phyloP scores from a whole-genome alignment of 2,888 invertebrate genomes.

The Eupeodes luniger region DNA sequence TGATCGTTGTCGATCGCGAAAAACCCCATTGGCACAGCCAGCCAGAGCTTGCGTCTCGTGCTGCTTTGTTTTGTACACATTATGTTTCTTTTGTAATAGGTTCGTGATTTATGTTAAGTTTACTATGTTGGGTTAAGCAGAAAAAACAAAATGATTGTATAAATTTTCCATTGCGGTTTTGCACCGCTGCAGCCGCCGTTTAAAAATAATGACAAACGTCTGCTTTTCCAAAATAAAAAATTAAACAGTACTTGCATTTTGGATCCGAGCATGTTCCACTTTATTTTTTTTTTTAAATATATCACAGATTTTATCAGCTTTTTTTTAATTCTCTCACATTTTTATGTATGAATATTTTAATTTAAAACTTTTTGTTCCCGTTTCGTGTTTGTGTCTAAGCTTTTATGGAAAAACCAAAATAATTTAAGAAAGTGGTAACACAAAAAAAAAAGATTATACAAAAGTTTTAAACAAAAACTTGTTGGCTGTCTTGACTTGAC shows the following conservation, averaged over 20 bases:
- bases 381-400: constrained; percentile 48
- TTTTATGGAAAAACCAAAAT: constrained; percentile 65
- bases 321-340: neutral
- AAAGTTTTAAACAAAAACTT: constrained; percentile 38
- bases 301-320: neutral
- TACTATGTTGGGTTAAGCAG: neutral
- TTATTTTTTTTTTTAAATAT: neutral
- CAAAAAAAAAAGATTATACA: neutral
- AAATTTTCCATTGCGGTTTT: constrained; percentile 17
- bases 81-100: constrained; percentile 18
- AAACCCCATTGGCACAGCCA: constrained; percentile 59
- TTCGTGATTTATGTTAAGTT: constrained; percentile 32
- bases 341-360: neutral
- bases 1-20: constrained; percentile 50
- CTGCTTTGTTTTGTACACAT: no score
- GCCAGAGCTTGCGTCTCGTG: constrained; percentile 14
- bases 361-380: constrained; percentile 16
- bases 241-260: neutral
- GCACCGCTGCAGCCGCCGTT: neutral
- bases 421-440: constrained; percentile 61
- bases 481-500: constrained; percentile 19
- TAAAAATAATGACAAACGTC: neutral
- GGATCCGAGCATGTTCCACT: neutral
- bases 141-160: neutral
- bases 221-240: neutral